Percentiles rank a stretch among this genome's conserved stretches.
Conservation (phyloP, 2,888 invertebrate genomes). For the Heterodera filipjevi region DNA sequence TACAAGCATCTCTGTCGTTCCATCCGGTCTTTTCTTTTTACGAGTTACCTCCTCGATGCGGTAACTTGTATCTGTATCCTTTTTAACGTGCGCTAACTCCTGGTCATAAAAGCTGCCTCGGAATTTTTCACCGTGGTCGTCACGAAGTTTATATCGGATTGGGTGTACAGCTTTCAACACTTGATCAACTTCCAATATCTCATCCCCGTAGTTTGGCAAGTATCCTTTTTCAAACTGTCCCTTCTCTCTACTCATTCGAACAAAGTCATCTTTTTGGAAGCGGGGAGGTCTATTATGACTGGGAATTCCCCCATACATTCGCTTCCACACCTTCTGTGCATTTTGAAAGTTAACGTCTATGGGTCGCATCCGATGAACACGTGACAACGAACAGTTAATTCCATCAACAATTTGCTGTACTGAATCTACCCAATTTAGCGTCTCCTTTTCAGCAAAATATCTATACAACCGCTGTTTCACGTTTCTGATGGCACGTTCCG, state of each 20-base stretch:
- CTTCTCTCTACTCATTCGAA: slow-evolving; percentile 1
- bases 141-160: background rate
- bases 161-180: background rate
- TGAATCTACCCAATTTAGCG: slow-evolving; percentile 2
- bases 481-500: slow-evolving; percentile 17
- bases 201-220: slow-evolving; percentile 15
- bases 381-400: background rate
- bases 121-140: too few relatives aligned
- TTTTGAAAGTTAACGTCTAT: background rate
- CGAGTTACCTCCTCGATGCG: slow-evolving; percentile 1
- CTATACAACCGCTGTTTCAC: slow-evolving; percentile 16
- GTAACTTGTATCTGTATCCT: slow-evolving; percentile 1
- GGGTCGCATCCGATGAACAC: background rate
- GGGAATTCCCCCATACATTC: too few relatives aligned
- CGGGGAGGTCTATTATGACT: too few relatives aligned
- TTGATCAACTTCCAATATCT: slow-evolving; percentile 4
- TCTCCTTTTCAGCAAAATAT: background rate
- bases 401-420: background rate
- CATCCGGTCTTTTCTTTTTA: slow-evolving; percentile 4
- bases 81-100: background rate
- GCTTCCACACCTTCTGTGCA: background rate
- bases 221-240: too few relatives aligned
- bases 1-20: background rate
- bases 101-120: background rate
- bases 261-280: too few relatives aligned